Conservation (phyloP, 2,113 vertebrate genomes). For the Menidia beryllina region DNA sequence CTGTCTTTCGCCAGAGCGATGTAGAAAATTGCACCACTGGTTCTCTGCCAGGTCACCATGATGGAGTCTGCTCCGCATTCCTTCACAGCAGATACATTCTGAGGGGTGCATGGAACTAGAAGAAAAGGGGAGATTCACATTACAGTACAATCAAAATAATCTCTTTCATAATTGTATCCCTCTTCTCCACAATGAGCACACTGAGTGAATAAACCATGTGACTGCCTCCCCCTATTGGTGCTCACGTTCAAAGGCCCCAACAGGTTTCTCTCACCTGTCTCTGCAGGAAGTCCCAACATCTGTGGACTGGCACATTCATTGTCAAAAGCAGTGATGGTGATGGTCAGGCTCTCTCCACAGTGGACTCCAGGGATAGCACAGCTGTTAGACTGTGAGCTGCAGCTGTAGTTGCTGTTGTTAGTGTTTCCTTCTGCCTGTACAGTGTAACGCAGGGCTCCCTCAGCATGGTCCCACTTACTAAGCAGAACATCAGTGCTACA, state of each 20-base stretch:
- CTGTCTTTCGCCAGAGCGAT: constrained; percentile 59
- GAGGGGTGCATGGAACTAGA: constrained; percentile 79
- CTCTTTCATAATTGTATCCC: not conserved
- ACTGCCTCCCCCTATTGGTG: no score
- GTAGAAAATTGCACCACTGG: constrained; percentile 68
- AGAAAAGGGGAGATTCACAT: not conserved
- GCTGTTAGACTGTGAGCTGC: constrained; percentile 77
- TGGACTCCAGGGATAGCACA: constrained; percentile 72
- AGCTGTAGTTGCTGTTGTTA: constrained; percentile 70
- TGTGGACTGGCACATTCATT: constrained; percentile 74
- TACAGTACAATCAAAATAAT: not conserved
- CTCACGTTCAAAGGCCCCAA: not conserved
- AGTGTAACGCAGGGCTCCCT: constrained; percentile 74
- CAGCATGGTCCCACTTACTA: constrained; percentile 77
- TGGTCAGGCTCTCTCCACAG: constrained; percentile 80
- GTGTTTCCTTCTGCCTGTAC: constrained; percentile 78
- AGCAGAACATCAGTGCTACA: constrained; percentile 69
- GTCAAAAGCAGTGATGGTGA: constrained; percentile 78
- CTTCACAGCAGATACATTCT: constrained; percentile 58
- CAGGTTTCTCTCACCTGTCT: constrained; percentile 72
- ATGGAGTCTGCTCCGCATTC: constrained; percentile 74
- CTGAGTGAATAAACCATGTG: no score
- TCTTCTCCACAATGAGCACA: no score
- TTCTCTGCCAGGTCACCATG: constrained; percentile 65
- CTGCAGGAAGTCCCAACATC: constrained; percentile 63